phyloP scores from a whole-genome alignment of 1,140 invertebrate genomes.

The Lamellibrachia luymesi region DNA sequence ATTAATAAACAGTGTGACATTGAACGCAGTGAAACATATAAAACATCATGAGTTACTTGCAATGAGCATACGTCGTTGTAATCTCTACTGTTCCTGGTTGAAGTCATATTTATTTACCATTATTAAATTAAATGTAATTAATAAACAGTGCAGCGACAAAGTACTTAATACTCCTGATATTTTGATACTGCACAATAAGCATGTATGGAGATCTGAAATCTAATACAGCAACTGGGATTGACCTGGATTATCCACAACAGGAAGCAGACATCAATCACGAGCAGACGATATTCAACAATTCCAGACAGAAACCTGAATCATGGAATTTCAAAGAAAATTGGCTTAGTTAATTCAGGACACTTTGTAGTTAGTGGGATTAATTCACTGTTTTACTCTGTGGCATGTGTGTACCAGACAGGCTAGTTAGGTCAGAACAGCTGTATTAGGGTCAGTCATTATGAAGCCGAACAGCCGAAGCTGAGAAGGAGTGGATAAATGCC shows the following conservation, averaged over 20 bases:
- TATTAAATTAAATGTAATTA: not conserved
- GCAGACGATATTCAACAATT: not conserved
- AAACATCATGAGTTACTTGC: not conserved
- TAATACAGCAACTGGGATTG: not conserved
- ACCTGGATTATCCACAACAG: not conserved
- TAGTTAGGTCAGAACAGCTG: not conserved
- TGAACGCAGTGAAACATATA: not conserved
- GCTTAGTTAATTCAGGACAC: conserved; percentile 1
- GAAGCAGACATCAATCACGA: not conserved
- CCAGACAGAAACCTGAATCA: not conserved
- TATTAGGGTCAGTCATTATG: not conserved
- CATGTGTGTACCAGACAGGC: not conserved
- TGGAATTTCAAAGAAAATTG: not conserved
- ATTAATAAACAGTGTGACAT: not conserved
- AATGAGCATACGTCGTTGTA: not conserved
- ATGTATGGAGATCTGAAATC: not conserved
- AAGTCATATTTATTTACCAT: not conserved
- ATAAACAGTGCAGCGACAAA: not conserved
- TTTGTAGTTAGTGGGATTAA: not conserved
- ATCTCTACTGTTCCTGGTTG: not conserved
- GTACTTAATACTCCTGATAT: not conserved
- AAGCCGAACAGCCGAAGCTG: not conserved
- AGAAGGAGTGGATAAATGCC: not conserved
- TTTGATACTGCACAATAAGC: not conserved
- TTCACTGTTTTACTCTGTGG: not conserved